Conservation (phyloP, 2,888 invertebrate species). For the Keiferia lycopersicella region DNA sequence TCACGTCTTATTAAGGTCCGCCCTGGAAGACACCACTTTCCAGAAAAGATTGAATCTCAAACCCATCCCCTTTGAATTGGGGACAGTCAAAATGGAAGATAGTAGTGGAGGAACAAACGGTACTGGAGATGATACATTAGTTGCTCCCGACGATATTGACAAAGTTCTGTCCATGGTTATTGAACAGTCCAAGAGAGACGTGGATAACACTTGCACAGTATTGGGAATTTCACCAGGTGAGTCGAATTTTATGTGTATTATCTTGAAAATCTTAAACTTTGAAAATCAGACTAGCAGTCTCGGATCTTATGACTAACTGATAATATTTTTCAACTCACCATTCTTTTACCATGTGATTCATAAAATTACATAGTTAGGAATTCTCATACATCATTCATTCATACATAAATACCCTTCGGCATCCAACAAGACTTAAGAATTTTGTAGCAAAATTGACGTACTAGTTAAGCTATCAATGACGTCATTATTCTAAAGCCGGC, state of each 20-base stretch:
- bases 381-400: conserved; percentile 9
- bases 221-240: conserved; percentile 94
- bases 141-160: conserved; percentile 89
- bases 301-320: conserved; percentile 12
- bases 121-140: conserved; percentile 77
- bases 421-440: conserved; percentile 46
- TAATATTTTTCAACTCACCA: not conserved
- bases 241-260: conserved; percentile 58
- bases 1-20: conserved; percentile 90
- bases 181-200: conserved; percentile 92
- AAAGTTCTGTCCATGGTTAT: conserved; percentile 92
- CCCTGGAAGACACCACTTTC: conserved; percentile 91
- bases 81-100: conserved; percentile 85
- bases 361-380: conserved; percentile 1
- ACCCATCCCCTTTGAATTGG: conserved; percentile 86
- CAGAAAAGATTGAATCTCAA: conserved; percentile 91
- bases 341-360: conserved; percentile 2
- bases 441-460: conserved; percentile 42
- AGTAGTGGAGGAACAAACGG: conserved; percentile 79
- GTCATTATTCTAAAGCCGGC: conserved; percentile 52
- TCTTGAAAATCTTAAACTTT: not conserved
- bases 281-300: not conserved
- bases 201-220: conserved; percentile 91
- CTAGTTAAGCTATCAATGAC: conserved; percentile 55
- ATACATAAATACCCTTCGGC: not conserved